These are phyloP conservation scores for Pseudobourletiella spinata DNA, from an alignment of 1,140 invertebrate species.

Conservation along the genomic window DNA sequence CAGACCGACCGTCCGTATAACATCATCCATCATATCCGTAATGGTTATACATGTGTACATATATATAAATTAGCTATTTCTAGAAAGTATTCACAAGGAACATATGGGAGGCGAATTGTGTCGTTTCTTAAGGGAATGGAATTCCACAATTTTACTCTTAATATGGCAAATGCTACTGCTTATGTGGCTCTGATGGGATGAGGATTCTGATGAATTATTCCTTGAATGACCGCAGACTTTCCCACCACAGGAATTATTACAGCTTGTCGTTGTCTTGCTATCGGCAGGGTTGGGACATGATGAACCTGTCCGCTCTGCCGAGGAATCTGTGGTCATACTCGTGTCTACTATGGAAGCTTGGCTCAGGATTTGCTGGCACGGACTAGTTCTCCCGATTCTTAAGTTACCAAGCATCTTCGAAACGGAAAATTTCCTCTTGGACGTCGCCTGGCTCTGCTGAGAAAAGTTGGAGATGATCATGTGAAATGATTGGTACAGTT, in stretches of 20 bases:
- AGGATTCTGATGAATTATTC: background rate
- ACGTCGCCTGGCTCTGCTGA: conserved; percentile 41
- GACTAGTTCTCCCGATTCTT: conserved; percentile 49
- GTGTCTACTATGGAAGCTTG: conserved; percentile 34
- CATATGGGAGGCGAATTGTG: conserved; percentile 32
- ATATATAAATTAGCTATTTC: no score
- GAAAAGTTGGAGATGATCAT: conserved; percentile 53
- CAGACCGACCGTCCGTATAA: no score
- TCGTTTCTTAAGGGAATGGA: conserved; percentile 30
- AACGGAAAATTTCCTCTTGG: conserved; percentile 59
- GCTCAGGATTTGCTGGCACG: conserved; percentile 33
- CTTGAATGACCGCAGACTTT: background rate
- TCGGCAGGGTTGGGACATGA: background rate
- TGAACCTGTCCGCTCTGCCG: background rate
- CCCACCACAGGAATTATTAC: background rate
- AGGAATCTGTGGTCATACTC: background rate
- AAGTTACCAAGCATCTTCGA: conserved; percentile 68
- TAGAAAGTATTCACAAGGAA: no score
- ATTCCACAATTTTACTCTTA: conserved; percentile 30
- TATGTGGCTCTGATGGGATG: conserved; percentile 5
- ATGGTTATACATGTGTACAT: no score
- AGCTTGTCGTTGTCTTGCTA: background rate
- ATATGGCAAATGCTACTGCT: conserved; percentile 27
- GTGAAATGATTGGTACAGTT: conserved; percentile 59
- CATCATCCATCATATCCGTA: no score